phyloP scores from a whole-genome alignment of 2,113 vertebrate genomes.

The Marmota monax region DNA sequence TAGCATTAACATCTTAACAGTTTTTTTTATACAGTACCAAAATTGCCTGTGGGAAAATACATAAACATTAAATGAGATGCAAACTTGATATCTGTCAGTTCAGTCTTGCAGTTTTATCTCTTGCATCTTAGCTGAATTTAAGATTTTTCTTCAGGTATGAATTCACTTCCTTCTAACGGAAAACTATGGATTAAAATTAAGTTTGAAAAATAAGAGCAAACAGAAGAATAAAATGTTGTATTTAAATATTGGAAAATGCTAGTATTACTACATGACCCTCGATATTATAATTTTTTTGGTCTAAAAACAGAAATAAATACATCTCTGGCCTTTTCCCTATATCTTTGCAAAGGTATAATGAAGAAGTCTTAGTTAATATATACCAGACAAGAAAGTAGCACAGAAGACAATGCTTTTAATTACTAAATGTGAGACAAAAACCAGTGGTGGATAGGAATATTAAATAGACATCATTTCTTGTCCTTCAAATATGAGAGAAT shows the following conservation, averaged over 20 bases:
- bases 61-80: conserved; percentile 81
- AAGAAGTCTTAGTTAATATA: background rate
- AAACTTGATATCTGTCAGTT: conserved; percentile 81
- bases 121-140: conserved; percentile 11
- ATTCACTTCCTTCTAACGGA: background rate
- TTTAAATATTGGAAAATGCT: background rate
- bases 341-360: background rate
- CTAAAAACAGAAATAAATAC: background rate
- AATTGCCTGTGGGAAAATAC: conserved; percentile 77
- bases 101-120: conserved; percentile 60
- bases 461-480: background rate
- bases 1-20: conserved; percentile 68
- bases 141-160: conserved; percentile 35
- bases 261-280: background rate
- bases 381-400: background rate
- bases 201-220: background rate
- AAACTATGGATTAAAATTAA: background rate
- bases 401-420: conserved; percentile 9
- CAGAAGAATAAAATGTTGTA: background rate
- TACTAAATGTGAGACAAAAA: conserved; percentile 2
- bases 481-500: background rate
- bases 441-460: background rate
- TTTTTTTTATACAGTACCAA: conserved; percentile 78
- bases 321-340: background rate
- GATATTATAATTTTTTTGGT: background rate